These are phyloP conservation scores for Heliconius hewitsoni DNA, from an alignment of 1,140 invertebrate genomes.

Conservation along the genomic window DNA sequence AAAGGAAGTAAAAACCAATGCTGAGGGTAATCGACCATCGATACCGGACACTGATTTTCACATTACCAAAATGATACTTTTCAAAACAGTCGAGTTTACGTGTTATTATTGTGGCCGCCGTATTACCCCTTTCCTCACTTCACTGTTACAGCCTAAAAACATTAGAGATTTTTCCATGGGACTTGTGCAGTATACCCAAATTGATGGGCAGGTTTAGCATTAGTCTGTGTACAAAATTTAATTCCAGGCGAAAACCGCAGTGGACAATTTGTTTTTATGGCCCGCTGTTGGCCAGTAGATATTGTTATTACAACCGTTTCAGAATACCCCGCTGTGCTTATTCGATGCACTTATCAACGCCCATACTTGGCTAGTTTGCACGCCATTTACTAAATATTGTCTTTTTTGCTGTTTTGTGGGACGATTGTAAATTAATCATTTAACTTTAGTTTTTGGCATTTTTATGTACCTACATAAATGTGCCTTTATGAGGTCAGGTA, in stretches of 20 bases:
- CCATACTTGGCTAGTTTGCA: conserved; percentile 46
- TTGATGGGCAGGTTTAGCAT: background rate
- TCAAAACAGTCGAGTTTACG: conserved; percentile 61
- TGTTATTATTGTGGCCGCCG: conserved; percentile 62
- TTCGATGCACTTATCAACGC: conserved; percentile 51
- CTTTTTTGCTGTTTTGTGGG: background rate
- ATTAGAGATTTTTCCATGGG: background rate
- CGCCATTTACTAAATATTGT: conserved; percentile 24
- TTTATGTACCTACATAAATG: background rate
- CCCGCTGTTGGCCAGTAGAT: conserved; percentile 48
- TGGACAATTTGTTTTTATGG: conserved; percentile 63
- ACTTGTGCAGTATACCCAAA: conserved; percentile 27
- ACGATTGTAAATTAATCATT: background rate
- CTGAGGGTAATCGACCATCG: conserved; percentile 17
- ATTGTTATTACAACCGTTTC: conserved; percentile 60
- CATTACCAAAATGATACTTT: conserved; percentile 59
- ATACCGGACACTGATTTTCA: conserved; percentile 41
- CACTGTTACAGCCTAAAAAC: conserved; percentile 45
- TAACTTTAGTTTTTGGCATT: background rate
- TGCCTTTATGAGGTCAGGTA: no score
- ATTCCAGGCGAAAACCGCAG: conserved; percentile 53
- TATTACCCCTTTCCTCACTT: conserved; percentile 46
- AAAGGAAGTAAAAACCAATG: conserved; percentile 19
- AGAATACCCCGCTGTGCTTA: conserved; percentile 48
- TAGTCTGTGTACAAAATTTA: conserved; percentile 48